Base-by-base conservation (phyloP, 2,113 vertebrate species). In the Xiphophorus maculatus region DNA sequence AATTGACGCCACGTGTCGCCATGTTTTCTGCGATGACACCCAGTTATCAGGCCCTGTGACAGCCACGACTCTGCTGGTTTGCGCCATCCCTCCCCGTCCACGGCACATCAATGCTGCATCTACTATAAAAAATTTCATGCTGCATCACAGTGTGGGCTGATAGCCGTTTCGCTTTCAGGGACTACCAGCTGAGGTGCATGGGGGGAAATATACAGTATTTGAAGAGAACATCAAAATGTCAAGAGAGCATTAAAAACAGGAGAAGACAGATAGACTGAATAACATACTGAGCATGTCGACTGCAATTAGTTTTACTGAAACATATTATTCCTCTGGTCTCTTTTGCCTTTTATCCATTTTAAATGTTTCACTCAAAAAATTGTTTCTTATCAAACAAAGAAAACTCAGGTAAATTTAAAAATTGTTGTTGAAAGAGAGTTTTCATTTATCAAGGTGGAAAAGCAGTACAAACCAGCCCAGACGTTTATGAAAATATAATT, bases 21-120 rank as follows among this genome's bases (percentile, higher is more conserved):
- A 88, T 92, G 72, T 83, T 79, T 93, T 54, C 22, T 93, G 90
- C 90, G 88, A 94, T 93, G 92, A 89, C 91, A 88, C 79, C 89
- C 73, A 33, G 84, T 88, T 88, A 93, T 91, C 87, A 87, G 75
- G 69, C 72, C 74, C 81, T 77, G 60, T 80, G 83, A 90, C 69
- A 69, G 77, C 73, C 75, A 66, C 69, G 17, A 69, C 75, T 71
- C 32, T 54, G 67, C 67, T 66, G 88, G 82, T 84, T 76, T 81
- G 76, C 76, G 75, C 35, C 71, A 8, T 70, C 66, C 48, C 60
- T 82, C 73, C 67, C 60, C 79, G 0, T n/a, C 51, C 74, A 63
- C 66, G 42, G 67, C 78, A 77, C 66, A 73, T 72, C 75, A 44
- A 72, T 68, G 80, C 62, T 77, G 78, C 90, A 84, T 73, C 66